Evolutionary conservation across 2,888 invertebrate genomes (phyloP), one percentile per base, ranked within the genome.

Genomic region (Lasioglossum marginatum): DNA sequence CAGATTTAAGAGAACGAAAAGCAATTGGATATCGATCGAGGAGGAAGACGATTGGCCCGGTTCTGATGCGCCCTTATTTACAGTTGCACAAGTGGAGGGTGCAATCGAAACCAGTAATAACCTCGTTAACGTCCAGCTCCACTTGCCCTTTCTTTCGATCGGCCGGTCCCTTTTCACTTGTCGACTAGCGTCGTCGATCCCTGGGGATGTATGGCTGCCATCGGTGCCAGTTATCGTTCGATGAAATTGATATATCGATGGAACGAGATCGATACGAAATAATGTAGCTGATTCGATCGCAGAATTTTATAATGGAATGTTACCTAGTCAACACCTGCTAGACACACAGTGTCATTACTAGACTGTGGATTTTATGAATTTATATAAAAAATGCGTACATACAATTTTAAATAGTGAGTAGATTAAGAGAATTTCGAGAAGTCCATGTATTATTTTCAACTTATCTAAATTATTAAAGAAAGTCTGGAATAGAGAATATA

Each of bases 221-320:
- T 83, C 77, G 75, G 78, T 68, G 77, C 70, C 66, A 74, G 79
- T 88, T 87, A 88, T 73, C 84, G 83, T 87, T 83, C 87, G 77
- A 87, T 48, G 87, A 89, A 92, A 93, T 93, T 93, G 93, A 93
- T 93, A 91, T 91, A 93, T 93, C 91, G 91, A 14, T 70, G 78
- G 72, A 86, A 74, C 78, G 79, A 72, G 77, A n/a, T 2, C 52
- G 52, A 52, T 52, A 52, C 3, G 23, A 52, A n/a, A 52, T 52
- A 52, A 52, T 52, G 10, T 23, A 52, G n/a, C 52, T 10, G 52
- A n/a, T 52, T n/a, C 52, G 52, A n/a, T 52, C 52, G 52, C 23
- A 52, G 10, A 52, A 52, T 52, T 52, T 52, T 52, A 52, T 52
- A n/a, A 52, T 52, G 52, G 52, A 52, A 52, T 8, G n/a, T n/a